Base-by-base conservation (phyloP, 2,888 invertebrate species). In the Norana najaformis region DNA sequence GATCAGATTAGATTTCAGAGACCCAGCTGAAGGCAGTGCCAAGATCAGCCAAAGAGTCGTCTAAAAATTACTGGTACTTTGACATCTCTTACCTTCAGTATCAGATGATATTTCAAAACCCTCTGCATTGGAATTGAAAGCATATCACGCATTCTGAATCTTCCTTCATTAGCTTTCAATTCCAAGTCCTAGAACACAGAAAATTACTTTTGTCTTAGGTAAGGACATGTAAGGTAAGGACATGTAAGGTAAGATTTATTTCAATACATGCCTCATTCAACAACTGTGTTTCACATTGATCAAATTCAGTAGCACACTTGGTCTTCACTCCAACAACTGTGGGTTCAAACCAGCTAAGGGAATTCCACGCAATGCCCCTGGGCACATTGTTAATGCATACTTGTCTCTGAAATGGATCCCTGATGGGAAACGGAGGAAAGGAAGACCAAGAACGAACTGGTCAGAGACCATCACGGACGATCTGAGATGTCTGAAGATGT, bases 121-220 rank as follows among this genome's bases (percentile, higher is more conserved):
- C 99, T 96, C 95, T 99, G 99, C 98, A 99, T 98, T 88, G 99
- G 99, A 92, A 99, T 98, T 36, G 98, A 98, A 89, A 99, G 95
- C 92, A 99, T 97, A 95, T 99, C 99, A 89, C 98, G 96, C 93
- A 99, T 95, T 95, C 98, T 97, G 94, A 99, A 98, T 94, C 97
- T 97, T 30, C 98, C 98, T 93, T 98, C 97, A 95, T 98, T 98
- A 93, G 98, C 98, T 94, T 97, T 97, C 93, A 97, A 97, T 95
- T 99, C 98, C 95, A 98, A 98, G 95, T 97, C 97, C 97, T 98
- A 37, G 35, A 0, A 36, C n/a, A 47, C 20, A 69, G n/a, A 13
- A 69, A 69, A 69, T n/a, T n/a, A 69, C 30, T 69, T n/a, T 69
- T 0, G n/a, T 13, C 69, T 0, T n/a, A 69, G 13, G 69, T 69